Evolutionary conservation across 2,797 vertebrate species (phyloP).

Genomic region (Falco cherrug): DNA sequence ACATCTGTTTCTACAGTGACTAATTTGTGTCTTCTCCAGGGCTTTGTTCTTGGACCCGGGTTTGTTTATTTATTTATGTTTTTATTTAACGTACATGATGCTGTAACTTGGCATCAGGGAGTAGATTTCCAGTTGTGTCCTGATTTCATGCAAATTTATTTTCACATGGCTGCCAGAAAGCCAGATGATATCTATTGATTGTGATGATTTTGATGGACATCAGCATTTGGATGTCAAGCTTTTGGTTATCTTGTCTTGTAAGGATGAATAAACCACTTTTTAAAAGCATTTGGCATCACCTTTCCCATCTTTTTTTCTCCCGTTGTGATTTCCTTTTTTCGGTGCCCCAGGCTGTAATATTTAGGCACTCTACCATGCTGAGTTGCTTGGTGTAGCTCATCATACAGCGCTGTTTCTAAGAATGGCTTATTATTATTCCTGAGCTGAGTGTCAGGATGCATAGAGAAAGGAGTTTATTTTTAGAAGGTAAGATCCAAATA

Average conservation of each 20-base stretch:
- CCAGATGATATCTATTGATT: background rate
- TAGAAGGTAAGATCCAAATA: background rate
- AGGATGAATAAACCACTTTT: background rate
- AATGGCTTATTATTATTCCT: background rate
- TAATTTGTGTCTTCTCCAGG: background rate
- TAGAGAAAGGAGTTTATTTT: background rate
- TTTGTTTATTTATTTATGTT: background rate
- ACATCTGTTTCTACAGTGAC: background rate
- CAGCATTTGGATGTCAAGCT: background rate
- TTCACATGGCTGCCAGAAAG: background rate
- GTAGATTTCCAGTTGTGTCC: background rate
- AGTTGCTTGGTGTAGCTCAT: background rate
- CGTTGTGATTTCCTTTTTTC: background rate
- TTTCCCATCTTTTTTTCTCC: background rate
- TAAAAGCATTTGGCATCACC: background rate
- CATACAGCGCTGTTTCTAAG: background rate
- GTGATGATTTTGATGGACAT: background rate
- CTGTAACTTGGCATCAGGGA: background rate
- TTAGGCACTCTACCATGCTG: background rate
- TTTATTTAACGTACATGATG: background rate
- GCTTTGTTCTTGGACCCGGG: background rate
- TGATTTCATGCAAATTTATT: background rate
- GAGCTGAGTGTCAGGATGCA: background rate
- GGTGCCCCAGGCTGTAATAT: background rate
- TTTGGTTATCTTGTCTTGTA: background rate